Percentiles rank a stretch among this genome's conserved stretches.
Conservation (phyloP, 2,113 vertebrate genomes). For the Sceloporus tristichus region DNA sequence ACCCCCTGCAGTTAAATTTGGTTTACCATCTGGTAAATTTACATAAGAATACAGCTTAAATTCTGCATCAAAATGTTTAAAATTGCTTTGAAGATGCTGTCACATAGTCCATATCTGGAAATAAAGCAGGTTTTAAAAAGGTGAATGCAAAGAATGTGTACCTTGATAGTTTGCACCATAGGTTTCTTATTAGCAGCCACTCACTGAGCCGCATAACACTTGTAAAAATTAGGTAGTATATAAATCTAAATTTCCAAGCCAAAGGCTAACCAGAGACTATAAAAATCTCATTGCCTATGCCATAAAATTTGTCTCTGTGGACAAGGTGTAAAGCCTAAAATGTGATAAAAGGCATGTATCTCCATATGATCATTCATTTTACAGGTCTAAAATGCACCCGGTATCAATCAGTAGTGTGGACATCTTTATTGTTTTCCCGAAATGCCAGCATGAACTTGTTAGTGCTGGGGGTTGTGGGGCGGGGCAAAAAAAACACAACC, state of each 20-base stretch:
- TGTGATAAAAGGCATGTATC: slow-evolving; percentile 42
- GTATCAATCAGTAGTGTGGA: slow-evolving; percentile 43
- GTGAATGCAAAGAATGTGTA: slow-evolving; percentile 8
- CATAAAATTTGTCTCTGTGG: slow-evolving; percentile 50
- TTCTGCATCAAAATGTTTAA: background rate
- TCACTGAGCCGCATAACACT: background rate
- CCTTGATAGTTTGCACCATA: background rate
- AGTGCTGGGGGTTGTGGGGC: background rate
- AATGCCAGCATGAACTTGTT: slow-evolving; percentile 8
- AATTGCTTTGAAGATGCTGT: background rate
- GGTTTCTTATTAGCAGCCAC: slow-evolving; percentile 39
- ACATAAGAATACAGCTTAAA: background rate
- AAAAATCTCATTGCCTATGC: slow-evolving; percentile 43
- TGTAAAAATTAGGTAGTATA: slow-evolving; percentile 12
- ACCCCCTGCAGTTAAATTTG: background rate
- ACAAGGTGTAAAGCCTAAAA: slow-evolving; percentile 29
- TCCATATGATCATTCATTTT: slow-evolving; percentile 28
- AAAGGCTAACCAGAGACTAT: slow-evolving; percentile 40
- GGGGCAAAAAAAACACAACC: too few species aligned
- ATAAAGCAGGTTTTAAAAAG: background rate
- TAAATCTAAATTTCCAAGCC: slow-evolving; percentile 46
- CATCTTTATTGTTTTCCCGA: slow-evolving; percentile 40
- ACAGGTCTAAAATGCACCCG: slow-evolving; percentile 3
- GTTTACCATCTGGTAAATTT: background rate
- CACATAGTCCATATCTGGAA: background rate